These are phyloP conservation scores for Sphenodon punctatus DNA, from an alignment of 2,797 vertebrate genomes.

Conservation along the genomic window DNA sequence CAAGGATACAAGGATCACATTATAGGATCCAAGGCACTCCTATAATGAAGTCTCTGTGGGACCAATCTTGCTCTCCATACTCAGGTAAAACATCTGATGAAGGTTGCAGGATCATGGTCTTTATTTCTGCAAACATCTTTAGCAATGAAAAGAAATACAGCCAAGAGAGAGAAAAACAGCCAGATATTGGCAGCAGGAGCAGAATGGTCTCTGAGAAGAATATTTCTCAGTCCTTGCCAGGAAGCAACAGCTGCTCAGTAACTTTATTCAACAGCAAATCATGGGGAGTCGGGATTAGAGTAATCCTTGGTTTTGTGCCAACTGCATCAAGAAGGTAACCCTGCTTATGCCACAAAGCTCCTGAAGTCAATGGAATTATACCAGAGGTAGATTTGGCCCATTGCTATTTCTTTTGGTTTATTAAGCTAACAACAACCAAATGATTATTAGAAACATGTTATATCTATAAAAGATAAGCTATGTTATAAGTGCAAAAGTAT, in stretches of 20 bases:
- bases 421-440: neutral
- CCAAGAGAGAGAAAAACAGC: neutral
- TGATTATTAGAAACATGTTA: neutral
- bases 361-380: neutral
- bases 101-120: neutral
- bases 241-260: neutral
- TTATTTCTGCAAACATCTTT: neutral
- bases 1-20: too few relatives aligned
- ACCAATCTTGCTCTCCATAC: neutral
- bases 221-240: neutral
- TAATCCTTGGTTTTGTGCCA: neutral
- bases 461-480: neutral
- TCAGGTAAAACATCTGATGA: neutral
- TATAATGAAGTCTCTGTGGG: neutral
- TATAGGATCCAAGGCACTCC: too few relatives aligned
- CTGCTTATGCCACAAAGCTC: neutral
- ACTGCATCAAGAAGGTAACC: neutral
- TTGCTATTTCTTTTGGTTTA: neutral
- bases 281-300: neutral
- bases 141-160: neutral
- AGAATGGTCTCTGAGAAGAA: neutral
- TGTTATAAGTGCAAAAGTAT: neutral
- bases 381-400: neutral
- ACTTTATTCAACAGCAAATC: neutral
- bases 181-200: neutral